Conservation (phyloP, 2,888 invertebrate genomes). For the Muschampia plurimacula region DNA sequence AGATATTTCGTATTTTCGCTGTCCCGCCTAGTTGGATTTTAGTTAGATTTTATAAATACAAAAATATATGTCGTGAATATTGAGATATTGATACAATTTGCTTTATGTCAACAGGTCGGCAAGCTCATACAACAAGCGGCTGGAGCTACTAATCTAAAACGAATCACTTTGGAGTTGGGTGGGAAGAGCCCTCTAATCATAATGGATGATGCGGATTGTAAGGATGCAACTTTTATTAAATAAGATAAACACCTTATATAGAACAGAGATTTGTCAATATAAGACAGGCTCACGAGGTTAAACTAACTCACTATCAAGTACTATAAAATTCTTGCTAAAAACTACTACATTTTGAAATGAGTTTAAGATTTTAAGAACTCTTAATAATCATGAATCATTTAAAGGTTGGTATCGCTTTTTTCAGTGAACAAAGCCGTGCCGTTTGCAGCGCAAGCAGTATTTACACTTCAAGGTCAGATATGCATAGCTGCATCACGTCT, state of each 20-base stretch:
- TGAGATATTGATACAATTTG: background rate
- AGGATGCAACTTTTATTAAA: conserved; percentile 51
- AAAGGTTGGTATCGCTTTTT: conserved; percentile 4
- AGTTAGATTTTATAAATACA: too few relatives aligned
- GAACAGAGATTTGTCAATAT: background rate
- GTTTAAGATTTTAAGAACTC: too few relatives aligned
- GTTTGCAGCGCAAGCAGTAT: conserved; percentile 58
- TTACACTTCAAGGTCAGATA: conserved; percentile 63
- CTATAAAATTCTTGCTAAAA: too few relatives aligned
- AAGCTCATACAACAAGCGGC: conserved; percentile 88
- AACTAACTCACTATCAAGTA: too few relatives aligned
- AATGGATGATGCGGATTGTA: conserved; percentile 91
- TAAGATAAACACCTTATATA: background rate
- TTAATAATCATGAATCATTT: too few relatives aligned
- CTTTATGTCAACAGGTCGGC: conserved; percentile 74
- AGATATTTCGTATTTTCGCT: too few relatives aligned
- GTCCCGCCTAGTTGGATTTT: too few relatives aligned
- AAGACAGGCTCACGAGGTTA: background rate
- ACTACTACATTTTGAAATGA: too few relatives aligned
- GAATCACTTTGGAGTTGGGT: conserved; percentile 93
- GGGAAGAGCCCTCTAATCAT: conserved; percentile 95
- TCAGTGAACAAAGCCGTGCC: conserved; percentile 61
- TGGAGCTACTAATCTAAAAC: conserved; percentile 91
- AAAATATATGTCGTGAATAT: too few relatives aligned
- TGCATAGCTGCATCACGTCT: conserved; percentile 67